These are phyloP conservation scores for Sarcophaga subvicina DNA, from an alignment of 2,888 invertebrate species.

Conservation along the genomic window DNA sequence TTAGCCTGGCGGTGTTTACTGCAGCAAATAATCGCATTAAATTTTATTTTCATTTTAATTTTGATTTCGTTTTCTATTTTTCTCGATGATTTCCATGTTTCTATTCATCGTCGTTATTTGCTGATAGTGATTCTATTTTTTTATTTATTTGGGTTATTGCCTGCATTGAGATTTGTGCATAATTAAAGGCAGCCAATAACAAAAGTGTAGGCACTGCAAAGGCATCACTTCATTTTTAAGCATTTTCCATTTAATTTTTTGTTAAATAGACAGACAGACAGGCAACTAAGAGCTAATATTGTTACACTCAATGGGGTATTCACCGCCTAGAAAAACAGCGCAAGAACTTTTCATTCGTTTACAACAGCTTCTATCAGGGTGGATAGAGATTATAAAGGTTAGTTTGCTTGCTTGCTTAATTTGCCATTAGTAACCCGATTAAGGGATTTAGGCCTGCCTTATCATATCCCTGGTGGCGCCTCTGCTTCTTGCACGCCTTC, in stretches of 20 bases:
- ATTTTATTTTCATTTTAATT: conserved; percentile 62
- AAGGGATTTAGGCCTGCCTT: too few relatives aligned
- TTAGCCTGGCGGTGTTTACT: conserved; percentile 23
- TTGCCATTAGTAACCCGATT: too few relatives aligned
- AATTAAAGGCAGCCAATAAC: conserved; percentile 55
- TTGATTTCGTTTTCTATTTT: conserved; percentile 28
- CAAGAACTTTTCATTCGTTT: too few relatives aligned
- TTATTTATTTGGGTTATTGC: background rate
- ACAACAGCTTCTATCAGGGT: too few relatives aligned
- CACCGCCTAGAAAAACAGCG: background rate
- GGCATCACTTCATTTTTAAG: conserved; percentile 45
- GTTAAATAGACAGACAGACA: background rate
- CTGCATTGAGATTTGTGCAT: conserved; percentile 54
- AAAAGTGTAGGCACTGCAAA: conserved; percentile 20
- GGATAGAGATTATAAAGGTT: too few relatives aligned
- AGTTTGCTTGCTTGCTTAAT: too few relatives aligned
- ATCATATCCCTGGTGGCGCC: too few relatives aligned
- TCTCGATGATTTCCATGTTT: too few relatives aligned
- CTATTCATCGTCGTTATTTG: too few relatives aligned
- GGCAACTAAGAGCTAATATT: background rate
- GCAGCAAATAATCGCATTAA: conserved; percentile 67
- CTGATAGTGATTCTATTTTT: too few relatives aligned
- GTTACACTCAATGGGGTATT: conserved; percentile 2
- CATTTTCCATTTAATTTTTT: conserved; percentile 21
- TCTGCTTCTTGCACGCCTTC: too few relatives aligned